Base-by-base conservation (phyloP, 2,888 invertebrate species). In the Tuta absoluta region DNA sequence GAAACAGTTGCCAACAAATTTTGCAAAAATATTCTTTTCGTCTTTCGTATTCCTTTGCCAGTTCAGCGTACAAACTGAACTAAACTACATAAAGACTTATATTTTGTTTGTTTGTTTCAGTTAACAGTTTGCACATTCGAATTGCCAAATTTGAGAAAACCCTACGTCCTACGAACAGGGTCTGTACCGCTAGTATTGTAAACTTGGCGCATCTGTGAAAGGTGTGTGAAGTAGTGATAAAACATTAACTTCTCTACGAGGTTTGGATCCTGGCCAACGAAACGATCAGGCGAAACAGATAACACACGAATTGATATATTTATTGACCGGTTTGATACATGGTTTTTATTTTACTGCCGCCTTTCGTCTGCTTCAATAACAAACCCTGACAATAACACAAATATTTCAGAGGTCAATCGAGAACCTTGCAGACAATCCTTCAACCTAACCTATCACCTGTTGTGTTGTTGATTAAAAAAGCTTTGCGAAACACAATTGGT, bases 191-290 rank as follows among this genome's bases (percentile, higher is more conserved):
- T 33, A 33, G 33, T 8, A 38, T 3, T n/a, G 41, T 41, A 41
- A 41, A 41, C 41, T 14, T 41, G 14, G n/a, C n/a, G n/a, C n/a
- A n/a, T 41, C 11, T 38, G 38, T 33, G 8, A 3, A 33, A 7
- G 33, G 8, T 33, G 3, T 33, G 33, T 8, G 1, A 14, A n/a
- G 45, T n/a, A 45, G 45, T 45, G 7, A 17, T 14, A 45, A 17
- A 17, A n/a, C 14, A 7, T 14, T 14, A 3, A 38, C 49, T 10
- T 53, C 1, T 53, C 28, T 56, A 17, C 17, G 69, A 72, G 80
- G 80, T 82, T 87, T 90, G 90, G 89, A 87, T 38, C 66, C 64
- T 61, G 69, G 80, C 89, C 89, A 90, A 82, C 74, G 84, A 86
- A 87, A 84, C 89, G 85, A 87, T 89, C 87, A 85, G 78, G 70